Evolutionary conservation across 2,113 vertebrate genomes (phyloP).

Genomic region (Motacilla tschutschensis): DNA sequence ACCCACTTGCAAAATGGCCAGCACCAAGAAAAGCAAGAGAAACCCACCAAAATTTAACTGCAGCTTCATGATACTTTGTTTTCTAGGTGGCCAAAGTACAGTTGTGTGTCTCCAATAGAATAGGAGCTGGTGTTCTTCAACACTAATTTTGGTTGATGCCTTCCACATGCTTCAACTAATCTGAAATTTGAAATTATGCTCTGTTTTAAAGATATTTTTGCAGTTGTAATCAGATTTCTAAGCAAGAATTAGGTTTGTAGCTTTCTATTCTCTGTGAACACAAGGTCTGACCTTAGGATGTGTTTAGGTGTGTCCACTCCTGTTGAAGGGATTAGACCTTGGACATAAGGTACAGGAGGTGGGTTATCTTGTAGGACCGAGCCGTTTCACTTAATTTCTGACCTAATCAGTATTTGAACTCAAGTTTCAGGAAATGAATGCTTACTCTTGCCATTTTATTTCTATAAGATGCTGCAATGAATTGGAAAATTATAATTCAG

Average conservation of each 20-base stretch:
- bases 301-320: neutral
- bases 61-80: neutral
- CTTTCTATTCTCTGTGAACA: neutral
- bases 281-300: neutral
- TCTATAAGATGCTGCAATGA: neutral
- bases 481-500: neutral
- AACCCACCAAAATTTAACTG: neutral
- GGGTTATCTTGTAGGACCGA: neutral
- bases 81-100: neutral
- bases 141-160: neutral
- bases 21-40: neutral
- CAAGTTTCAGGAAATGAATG: neutral
- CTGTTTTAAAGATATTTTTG: neutral
- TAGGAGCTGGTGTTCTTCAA: neutral
- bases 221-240: neutral
- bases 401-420: neutral
- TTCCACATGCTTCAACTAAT: neutral
- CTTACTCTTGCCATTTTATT: neutral
- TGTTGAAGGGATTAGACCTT: neutral
- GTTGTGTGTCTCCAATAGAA: neutral
- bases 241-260: neutral
- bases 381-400: neutral
- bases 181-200: neutral
- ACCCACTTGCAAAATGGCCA: neutral
- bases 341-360: neutral